Percentiles rank a stretch among this genome's conserved stretches.
Conservation (phyloP, 1,140 invertebrate genomes). For the Trichonephila inaurata region DNA sequence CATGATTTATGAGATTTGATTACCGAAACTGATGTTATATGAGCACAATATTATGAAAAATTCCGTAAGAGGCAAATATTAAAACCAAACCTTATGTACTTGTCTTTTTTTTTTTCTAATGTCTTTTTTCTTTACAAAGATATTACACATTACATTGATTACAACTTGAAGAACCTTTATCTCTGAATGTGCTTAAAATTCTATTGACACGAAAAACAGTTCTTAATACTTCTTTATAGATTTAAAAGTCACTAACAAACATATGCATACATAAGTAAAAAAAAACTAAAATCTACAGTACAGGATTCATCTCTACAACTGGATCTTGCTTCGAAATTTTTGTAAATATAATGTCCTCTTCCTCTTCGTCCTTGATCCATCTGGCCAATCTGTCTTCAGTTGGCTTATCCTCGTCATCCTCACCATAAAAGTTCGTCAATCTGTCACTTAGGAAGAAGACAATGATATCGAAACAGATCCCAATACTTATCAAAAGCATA, state of each 20-base stretch:
- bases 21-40: too few relatives aligned
- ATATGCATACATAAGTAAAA: background rate
- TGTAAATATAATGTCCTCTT: conserved; percentile 67
- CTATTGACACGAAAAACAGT: background rate
- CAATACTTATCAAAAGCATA: conserved; percentile 76
- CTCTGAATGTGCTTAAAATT: too few relatives aligned
- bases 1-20: too few relatives aligned
- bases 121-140: too few relatives aligned
- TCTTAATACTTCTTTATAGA: background rate
- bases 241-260: background rate
- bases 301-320: conserved; percentile 9
- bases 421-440: conserved; percentile 77
- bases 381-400: conserved; percentile 19
- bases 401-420: conserved; percentile 65
- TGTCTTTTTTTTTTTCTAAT: too few relatives aligned
- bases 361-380: conserved; percentile 70
- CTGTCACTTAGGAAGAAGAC: conserved; percentile 73
- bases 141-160: too few relatives aligned
- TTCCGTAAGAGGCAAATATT: too few relatives aligned
- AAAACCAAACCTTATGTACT: too few relatives aligned
- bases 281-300: conserved; percentile 21
- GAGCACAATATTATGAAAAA: too few relatives aligned
- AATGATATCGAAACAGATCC: conserved; percentile 77
- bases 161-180: too few relatives aligned
- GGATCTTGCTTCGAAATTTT: conserved; percentile 5